Base-by-base conservation (phyloP, 2,797 vertebrate species). In the Pantherophis vulpinus region DNA sequence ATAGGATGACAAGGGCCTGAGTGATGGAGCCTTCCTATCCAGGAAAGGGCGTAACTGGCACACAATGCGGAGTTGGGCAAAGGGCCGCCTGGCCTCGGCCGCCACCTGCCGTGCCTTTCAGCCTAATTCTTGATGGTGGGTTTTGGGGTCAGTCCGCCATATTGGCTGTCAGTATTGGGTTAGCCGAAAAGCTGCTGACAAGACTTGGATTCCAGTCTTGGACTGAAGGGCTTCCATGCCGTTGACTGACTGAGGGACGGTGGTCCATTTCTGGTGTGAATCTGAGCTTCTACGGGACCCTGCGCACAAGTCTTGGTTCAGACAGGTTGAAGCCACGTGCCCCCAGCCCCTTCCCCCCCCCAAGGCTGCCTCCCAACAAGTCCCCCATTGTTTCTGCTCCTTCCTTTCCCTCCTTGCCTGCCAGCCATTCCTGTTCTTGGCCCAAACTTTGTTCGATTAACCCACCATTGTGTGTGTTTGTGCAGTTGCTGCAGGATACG, bases 401-500 rank as follows among this genome's bases (percentile, higher is more conserved):
- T 13, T 61, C 8, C 25, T 13, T 18, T 7, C 25, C 4, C 58
- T 59, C 12, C 87, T 70, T 2, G 51, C 56, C 1, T 13, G 4
- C 7, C 47, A 58, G 3, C 42, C 18, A 10, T 29, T 59, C 5
- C 86, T 5, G 4, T 59, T 42, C 42, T 51, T 59, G 11, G 4
- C 2, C 8, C 10, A 7, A 29, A 4, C 10, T 37, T 54, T 18
- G 20, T 14, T 7, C 11, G 0, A 61, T n/a, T 10, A 0, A 25
- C 63, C 89, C 66, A 54, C 51, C 5, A 42, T 55, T 23, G 37
- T 70, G 32, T 90, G 87, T 90, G 29, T 23, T 56, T 37, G 88
- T 95, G 0, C 96, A 99, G 99, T 94, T 99, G 98, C 97, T 99
- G 98, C 97, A 98, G 98, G 96, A 98, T 98, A 95, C 98, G 98